These are phyloP conservation scores for Potamarius usumacintae DNA, from an alignment of 2,113 vertebrate species.

Conservation along the genomic window DNA sequence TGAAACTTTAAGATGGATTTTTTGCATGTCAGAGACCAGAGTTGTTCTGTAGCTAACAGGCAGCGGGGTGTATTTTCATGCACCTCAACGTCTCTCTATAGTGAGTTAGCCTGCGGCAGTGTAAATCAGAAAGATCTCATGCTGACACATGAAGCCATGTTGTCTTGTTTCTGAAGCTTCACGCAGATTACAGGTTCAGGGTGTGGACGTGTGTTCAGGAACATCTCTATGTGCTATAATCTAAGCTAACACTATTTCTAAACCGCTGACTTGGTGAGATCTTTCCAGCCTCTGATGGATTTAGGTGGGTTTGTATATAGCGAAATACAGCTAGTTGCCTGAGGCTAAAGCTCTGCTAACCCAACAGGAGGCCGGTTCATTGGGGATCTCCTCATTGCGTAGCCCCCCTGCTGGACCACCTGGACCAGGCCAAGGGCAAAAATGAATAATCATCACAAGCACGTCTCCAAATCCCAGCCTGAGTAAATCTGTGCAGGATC, in stretches of 20 bases:
- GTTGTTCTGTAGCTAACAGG: slow-evolving; percentile 31
- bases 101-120: slow-evolving; percentile 47
- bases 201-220: slow-evolving; percentile 10
- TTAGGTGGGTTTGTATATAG: slow-evolving; percentile 33
- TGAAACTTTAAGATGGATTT: slow-evolving; percentile 29
- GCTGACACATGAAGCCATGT: slow-evolving; percentile 49
- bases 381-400: slow-evolving; percentile 54
- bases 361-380: slow-evolving; percentile 60
- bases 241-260: not conserved
- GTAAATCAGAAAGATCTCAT: slow-evolving; percentile 43
- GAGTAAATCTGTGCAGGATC: not conserved
- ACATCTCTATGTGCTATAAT: slow-evolving; percentile 21
- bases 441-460: slow-evolving; percentile 5
- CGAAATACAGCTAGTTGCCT: slow-evolving; percentile 64
- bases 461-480: not conserved
- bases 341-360: slow-evolving; percentile 68
- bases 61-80: slow-evolving; percentile 13
- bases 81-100: slow-evolving; percentile 17
- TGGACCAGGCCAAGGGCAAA: slow-evolving; percentile 50
- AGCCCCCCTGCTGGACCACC: slow-evolving; percentile 55
- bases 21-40: slow-evolving; percentile 16
- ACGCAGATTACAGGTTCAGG: slow-evolving; percentile 34
- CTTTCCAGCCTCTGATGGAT: slow-evolving; percentile 49
- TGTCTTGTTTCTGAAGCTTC: slow-evolving; percentile 45
- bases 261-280: slow-evolving; percentile 63